phyloP scores from a whole-genome alignment of 2,113 vertebrate genomes.

The Scytalopus superciliaris region DNA sequence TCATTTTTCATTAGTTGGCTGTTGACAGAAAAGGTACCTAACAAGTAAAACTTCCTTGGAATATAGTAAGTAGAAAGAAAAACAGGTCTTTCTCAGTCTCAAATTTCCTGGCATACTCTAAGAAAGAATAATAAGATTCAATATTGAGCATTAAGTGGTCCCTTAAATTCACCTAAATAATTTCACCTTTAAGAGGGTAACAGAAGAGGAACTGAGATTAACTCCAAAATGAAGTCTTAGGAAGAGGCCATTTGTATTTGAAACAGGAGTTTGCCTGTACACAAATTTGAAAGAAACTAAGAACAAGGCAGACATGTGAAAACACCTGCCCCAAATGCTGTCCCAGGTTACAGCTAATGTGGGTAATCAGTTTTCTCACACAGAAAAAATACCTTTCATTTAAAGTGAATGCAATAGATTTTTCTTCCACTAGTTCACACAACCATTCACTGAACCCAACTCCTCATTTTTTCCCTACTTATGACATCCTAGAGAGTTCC shows the following conservation, averaged over 20 bases:
- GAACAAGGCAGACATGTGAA: neutral
- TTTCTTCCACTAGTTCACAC: neutral
- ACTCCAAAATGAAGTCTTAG: neutral
- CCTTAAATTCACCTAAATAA: neutral
- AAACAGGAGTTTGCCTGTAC: neutral
- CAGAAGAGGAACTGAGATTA: neutral
- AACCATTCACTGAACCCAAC: neutral
- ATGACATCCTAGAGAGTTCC: neutral
- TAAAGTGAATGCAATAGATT: neutral
- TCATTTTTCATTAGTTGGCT: neutral
- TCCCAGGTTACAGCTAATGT: neutral
- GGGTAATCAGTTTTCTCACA: neutral
- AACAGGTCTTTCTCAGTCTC: neutral
- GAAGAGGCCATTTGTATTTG: neutral
- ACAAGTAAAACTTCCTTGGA: neutral
- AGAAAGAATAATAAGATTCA: neutral
- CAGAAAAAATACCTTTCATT: neutral
- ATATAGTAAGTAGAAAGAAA: neutral
- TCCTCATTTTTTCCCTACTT: neutral
- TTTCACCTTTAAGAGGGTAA: neutral
- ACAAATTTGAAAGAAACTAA: neutral
- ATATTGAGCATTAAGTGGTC: neutral
- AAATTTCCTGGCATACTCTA: neutral
- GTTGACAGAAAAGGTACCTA: neutral
- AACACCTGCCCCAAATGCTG: neutral